phyloP scores from a whole-genome alignment of 2,797 vertebrate genomes.

The Alcedo atthis region DNA sequence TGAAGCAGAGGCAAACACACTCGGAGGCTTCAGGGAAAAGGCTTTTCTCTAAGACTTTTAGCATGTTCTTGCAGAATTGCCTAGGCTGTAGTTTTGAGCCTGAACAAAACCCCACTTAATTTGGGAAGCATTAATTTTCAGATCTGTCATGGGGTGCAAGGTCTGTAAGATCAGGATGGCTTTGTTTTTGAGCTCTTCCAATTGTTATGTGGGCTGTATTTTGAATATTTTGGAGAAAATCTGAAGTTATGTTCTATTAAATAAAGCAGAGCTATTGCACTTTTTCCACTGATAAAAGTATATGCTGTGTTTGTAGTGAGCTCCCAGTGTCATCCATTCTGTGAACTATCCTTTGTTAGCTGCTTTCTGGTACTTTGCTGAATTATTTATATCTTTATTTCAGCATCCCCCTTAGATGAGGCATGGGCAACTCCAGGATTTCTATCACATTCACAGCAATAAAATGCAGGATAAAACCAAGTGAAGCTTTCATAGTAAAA shows the following conservation, averaged over 20 bases:
- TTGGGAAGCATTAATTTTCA: neutral
- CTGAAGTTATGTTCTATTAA: neutral
- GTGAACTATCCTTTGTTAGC: neutral
- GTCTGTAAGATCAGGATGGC: neutral
- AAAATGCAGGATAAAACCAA: neutral
- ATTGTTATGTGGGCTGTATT: neutral
- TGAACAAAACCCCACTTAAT: neutral
- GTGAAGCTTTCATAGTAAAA: neutral
- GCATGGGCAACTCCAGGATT: neutral
- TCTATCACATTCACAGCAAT: neutral
- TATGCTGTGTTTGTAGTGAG: neutral
- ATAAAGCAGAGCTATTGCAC: neutral
- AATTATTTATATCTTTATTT: slow-evolving; percentile 13
- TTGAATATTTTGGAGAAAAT: neutral
- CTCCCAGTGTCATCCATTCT: neutral
- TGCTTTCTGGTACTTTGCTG: neutral
- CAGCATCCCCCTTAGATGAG: neutral
- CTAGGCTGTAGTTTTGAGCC: neutral
- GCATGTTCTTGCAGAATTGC: neutral
- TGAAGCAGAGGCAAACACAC: neutral
- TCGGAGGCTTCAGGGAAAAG: neutral
- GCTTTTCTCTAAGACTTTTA: neutral
- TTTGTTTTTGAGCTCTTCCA: rapidly evolving
- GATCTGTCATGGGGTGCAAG: neutral
- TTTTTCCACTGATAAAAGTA: neutral